Evolutionary conservation across 1,140 invertebrate species (phyloP).

Genomic region (Drosophila subobscura): DNA sequence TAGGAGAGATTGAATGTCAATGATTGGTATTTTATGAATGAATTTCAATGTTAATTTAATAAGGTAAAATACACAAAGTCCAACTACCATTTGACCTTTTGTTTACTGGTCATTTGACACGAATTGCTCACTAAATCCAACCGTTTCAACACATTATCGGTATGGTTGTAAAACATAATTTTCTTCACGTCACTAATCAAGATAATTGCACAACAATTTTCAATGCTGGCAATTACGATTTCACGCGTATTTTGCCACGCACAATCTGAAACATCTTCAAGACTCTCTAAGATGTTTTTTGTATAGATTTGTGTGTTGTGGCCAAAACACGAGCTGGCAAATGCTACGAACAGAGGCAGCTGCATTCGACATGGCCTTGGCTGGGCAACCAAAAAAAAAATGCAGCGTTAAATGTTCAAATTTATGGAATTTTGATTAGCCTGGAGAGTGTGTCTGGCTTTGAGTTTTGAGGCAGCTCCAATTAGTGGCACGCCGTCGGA

Average conservation of each 20-base stretch:
- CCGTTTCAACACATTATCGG: conserved; percentile 71
- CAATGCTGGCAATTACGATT: conserved; percentile 52
- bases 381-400: conserved; percentile 27
- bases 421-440: conserved; percentile 80
- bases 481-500: conserved; percentile 58
- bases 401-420: conserved; percentile 52
- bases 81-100: conserved; percentile 17
- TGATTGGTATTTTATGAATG: too few species aligned
- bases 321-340: conserved; percentile 27
- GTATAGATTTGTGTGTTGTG: too few species aligned
- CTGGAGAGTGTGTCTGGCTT: conserved; percentile 19
- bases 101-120: conserved; percentile 14
- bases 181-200: conserved; percentile 56
- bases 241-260: conserved; percentile 60
- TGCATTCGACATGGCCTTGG: conserved; percentile 33
- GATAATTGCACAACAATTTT: conserved; percentile 57
- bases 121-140: conserved; percentile 25
- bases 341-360: conserved; percentile 24
- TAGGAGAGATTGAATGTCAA: background rate
- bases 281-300: conserved; percentile 1
- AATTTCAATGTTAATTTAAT: too few species aligned
- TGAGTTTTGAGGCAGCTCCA: conserved; percentile 44
- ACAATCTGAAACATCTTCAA: conserved; percentile 34
- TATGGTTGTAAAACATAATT: conserved; percentile 20
- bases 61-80: too few species aligned